phyloP scores from a whole-genome alignment of 2,888 invertebrate species.

The Scotopteryx bipunctaria region DNA sequence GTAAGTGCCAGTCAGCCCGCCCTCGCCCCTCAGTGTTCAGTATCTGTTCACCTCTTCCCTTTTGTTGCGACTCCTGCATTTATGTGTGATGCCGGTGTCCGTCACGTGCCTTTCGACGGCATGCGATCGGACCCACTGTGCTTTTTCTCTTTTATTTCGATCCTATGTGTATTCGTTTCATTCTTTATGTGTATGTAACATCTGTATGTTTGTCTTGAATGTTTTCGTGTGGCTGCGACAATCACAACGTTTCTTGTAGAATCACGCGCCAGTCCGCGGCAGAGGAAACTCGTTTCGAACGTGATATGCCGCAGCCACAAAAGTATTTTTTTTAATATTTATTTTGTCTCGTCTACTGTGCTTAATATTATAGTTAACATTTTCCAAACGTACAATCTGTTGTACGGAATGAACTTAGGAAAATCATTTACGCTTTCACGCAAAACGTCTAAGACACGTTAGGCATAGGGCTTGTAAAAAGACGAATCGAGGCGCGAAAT shows the following conservation, averaged over 20 bases:
- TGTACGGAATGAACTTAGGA: slow-evolving; percentile 79
- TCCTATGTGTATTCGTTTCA: slow-evolving; percentile 83
- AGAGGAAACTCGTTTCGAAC: slow-evolving; percentile 48
- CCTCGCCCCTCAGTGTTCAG: slow-evolving; percentile 84
- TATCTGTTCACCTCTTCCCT: slow-evolving; percentile 82
- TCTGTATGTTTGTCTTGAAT: slow-evolving; percentile 83
- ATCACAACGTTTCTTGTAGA: slow-evolving; percentile 53
- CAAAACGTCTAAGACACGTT: slow-evolving; percentile 80
- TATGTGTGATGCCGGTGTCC: slow-evolving; percentile 79
- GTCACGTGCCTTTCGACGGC: slow-evolving; percentile 72
- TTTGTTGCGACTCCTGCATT: slow-evolving; percentile 83
- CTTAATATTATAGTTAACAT: slow-evolving; percentile 74
- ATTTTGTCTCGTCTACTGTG: slow-evolving; percentile 83
- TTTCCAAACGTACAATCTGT: slow-evolving; percentile 74
- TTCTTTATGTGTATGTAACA: slow-evolving; percentile 85
- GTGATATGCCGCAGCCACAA: slow-evolving; percentile 76
- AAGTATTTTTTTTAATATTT: slow-evolving; percentile 76
- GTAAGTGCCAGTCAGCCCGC: slow-evolving; percentile 93
- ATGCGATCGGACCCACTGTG: slow-evolving; percentile 75
- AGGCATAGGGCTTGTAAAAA: slow-evolving; percentile 75
- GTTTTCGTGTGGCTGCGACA: slow-evolving; percentile 79
- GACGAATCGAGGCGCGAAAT: slow-evolving; percentile 73
- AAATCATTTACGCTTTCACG: slow-evolving; percentile 84
- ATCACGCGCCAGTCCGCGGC: slow-evolving; percentile 47
- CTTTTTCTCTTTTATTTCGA: slow-evolving; percentile 80